These are phyloP conservation scores for Aurelia sp. DNA, from an alignment of 30 jellyfish, hydroid and myxozoan species.

Conservation along the genomic window DNA sequence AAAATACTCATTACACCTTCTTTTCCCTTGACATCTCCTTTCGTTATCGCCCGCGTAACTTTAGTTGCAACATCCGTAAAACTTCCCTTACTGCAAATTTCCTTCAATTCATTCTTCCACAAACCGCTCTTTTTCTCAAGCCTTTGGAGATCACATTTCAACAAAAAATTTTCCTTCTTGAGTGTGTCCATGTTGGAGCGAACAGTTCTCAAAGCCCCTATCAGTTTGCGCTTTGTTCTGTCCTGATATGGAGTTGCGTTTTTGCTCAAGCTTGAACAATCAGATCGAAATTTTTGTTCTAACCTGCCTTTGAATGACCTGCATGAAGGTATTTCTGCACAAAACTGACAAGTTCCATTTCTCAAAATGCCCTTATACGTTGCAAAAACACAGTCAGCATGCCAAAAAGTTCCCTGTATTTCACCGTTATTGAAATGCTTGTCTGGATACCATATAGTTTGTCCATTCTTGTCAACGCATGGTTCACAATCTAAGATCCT, in stretches of 20 bases:
- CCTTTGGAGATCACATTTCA: constrained; percentile 29
- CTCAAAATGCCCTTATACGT: not conserved
- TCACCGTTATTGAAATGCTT: constrained; percentile 17
- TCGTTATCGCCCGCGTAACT: too few species aligned
- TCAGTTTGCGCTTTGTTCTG: constrained; percentile 7
- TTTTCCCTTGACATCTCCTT: too few species aligned
- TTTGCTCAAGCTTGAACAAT: too few species aligned
- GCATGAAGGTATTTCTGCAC: constrained; percentile 2
- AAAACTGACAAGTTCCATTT: constrained; percentile 14
- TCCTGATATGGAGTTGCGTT: too few species aligned
- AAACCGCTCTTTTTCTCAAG: not conserved
- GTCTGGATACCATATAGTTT: constrained; percentile 27
- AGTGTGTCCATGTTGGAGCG: not conserved
- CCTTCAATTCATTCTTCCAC: constrained; percentile 37
- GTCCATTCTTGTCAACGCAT: constrained; percentile 3
- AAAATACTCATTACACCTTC: too few species aligned
- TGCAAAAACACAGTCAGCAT: constrained; percentile 18
- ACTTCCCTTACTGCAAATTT: constrained; percentile 30
- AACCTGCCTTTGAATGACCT: constrained; percentile 35
- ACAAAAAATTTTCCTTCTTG: constrained; percentile 1
- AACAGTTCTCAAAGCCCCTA: not conserved
- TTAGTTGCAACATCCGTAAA: constrained; percentile 27
- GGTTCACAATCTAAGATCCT: constrained; percentile 3
- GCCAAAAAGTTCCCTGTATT: constrained; percentile 11
- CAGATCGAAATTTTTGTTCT: constrained; percentile 17